Evolutionary conservation across 2,113 vertebrate species (phyloP).

Genomic region (Istiophorus platypterus): DNA sequence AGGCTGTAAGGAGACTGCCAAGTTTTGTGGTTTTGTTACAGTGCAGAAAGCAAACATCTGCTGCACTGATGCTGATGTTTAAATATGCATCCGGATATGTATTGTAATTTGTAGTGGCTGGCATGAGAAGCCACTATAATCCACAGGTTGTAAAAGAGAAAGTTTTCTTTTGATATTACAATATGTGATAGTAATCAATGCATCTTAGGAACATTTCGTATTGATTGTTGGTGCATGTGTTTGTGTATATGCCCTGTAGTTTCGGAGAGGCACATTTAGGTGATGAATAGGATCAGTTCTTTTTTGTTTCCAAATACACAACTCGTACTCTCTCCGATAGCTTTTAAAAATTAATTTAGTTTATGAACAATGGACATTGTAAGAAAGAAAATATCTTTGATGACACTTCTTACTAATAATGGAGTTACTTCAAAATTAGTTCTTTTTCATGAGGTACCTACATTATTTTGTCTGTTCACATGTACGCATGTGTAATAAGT

Average conservation of each 20-base stretch:
- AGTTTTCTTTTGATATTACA: background rate
- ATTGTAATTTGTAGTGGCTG: conserved; percentile 8
- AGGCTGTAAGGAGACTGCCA: background rate
- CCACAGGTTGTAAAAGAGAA: conserved; percentile 28
- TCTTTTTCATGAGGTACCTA: too few relatives aligned
- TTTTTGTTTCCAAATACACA: conserved; percentile 10
- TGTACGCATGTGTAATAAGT: too few relatives aligned
- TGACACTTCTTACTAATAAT: too few relatives aligned
- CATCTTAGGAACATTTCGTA: conserved; percentile 46
- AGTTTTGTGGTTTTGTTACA: conserved; percentile 8
- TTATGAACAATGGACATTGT: too few relatives aligned
- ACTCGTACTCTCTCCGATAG: too few relatives aligned
- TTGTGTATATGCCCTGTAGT: conserved; percentile 40
- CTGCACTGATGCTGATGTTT: conserved; percentile 18
- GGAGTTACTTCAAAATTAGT: too few relatives aligned
- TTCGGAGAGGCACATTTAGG: conserved; percentile 32
- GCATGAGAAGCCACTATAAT: conserved; percentile 7
- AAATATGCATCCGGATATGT: conserved; percentile 14
- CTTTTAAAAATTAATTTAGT: too few relatives aligned
- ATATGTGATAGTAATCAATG: conserved; percentile 53
- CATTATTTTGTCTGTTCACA: too few relatives aligned
- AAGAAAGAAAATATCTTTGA: too few relatives aligned
- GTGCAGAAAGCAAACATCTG: conserved; percentile 20
- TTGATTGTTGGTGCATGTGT: conserved; percentile 55
- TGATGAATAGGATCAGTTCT: conserved; percentile 23